Base-by-base conservation (phyloP, 1,140 invertebrate species). In the Neocloeon triangulifer region DNA sequence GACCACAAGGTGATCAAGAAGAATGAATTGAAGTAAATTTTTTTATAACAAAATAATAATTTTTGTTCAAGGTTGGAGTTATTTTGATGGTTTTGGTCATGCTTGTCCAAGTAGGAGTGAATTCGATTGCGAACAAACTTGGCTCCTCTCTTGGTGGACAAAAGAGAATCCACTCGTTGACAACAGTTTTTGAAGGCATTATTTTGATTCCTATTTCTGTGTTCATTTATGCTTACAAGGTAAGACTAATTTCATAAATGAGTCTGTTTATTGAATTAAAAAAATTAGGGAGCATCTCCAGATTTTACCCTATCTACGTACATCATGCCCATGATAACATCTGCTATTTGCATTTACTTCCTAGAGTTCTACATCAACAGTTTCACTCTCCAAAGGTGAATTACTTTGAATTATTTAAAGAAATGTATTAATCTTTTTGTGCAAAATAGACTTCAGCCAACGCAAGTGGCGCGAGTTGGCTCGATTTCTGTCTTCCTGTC, bases 381-480 rank as follows among this genome's bases (percentile, higher is more conserved):
- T n/a, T n/a, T n/a, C n/a, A n/a, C n/a, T n/a, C n/a, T n/a, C n/a
- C n/a, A n/a, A n/a, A n/a, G n/a, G n/a, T n/a, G n/a, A 8, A 8
- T 23, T 23, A 8, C 8, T 8, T 8, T 8, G 12, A 12, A 8
- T 23, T 8, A 23, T 8, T 23, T 23, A 8, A 23, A 8, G 22
- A 23, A 8, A 8, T 8, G 22, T 12, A 8, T 23, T 23, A 23
- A 8, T 23, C 22, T 23, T 23, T 8, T 8, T 8, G 22, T 23
- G 12, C 8, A 8, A 12, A 23, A 23, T n/a, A n/a, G n/a, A n/a
- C n/a, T n/a, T n/a, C n/a, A n/a, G n/a, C n/a, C n/a, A n/a, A n/a
- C n/a, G n/a, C n/a, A n/a, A n/a, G n/a, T n/a, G 26, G 40, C 39
- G 23, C 30, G 43, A 19, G 30, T 40, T n/a, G 41, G 41, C 5